Conservation (phyloP, 1,140 invertebrate genomes). For the Eubasilissa regina region DNA sequence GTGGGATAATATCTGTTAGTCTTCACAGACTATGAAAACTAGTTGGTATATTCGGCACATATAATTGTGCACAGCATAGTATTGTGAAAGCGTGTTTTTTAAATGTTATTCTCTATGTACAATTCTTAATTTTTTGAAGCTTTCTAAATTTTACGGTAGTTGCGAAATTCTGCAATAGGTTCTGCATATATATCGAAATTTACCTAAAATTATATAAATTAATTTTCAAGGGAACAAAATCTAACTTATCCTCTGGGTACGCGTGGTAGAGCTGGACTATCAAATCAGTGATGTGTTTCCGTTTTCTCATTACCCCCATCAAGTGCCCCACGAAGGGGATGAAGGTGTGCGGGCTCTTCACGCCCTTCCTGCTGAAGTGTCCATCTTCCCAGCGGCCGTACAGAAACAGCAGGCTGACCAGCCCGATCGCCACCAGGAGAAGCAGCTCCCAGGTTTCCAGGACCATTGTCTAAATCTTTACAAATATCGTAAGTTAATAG, state of each 20-base stretch:
- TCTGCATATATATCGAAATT: too few relatives aligned
- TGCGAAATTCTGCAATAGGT: too few relatives aligned
- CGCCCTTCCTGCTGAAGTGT: constrained; percentile 43
- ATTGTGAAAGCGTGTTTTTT: too few relatives aligned
- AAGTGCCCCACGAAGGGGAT: constrained; percentile 51
- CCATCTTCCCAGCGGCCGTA: constrained; percentile 43
- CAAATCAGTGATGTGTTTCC: constrained; percentile 41
- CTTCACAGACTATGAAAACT: too few relatives aligned
- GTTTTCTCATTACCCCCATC: constrained; percentile 25
- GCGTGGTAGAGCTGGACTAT: constrained; percentile 27
- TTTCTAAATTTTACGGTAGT: too few relatives aligned
- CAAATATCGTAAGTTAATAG: too few relatives aligned
- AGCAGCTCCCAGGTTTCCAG: neutral
- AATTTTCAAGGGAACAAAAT: neutral
- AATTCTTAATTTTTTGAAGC: too few relatives aligned
- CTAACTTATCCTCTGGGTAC: constrained; percentile 36
- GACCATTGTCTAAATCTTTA: neutral
- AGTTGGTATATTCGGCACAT: too few relatives aligned
- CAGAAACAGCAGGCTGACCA: neutral
- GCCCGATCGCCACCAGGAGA: neutral
- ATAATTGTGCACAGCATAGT: too few relatives aligned
- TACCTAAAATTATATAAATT: too few relatives aligned
- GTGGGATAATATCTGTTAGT: too few relatives aligned
- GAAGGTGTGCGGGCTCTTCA: neutral
- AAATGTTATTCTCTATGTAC: too few relatives aligned